Conservation (phyloP, 2,888 invertebrate genomes). For the Andrena trimmerana region DNA sequence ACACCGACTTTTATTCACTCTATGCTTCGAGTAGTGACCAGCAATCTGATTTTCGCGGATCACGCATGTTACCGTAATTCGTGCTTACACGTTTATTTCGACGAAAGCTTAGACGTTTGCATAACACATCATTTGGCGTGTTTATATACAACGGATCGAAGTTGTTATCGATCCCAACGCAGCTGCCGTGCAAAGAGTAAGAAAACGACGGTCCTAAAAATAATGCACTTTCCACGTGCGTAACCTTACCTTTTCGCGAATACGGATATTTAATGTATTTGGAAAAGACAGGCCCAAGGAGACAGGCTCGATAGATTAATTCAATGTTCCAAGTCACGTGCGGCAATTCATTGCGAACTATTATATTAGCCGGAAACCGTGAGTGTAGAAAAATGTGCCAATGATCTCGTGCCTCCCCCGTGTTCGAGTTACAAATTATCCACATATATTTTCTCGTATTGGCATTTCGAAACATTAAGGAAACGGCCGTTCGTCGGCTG, state of each 20-base stretch:
- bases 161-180: slow-evolving; percentile 59
- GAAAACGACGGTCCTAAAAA: slow-evolving; percentile 54
- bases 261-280: slow-evolving; percentile 24
- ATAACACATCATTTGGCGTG: slow-evolving; percentile 65
- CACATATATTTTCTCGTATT: slow-evolving; percentile 30
- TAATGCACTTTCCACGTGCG: slow-evolving; percentile 60
- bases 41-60: slow-evolving; percentile 41
- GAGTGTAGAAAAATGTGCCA: slow-evolving; percentile 11
- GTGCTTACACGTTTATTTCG: slow-evolving; percentile 37
- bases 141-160: slow-evolving; percentile 70
- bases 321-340: slow-evolving; percentile 35
- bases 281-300: neutral
- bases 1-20: slow-evolving; percentile 4
- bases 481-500: slow-evolving; percentile 43
- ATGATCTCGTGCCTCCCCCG: neutral
- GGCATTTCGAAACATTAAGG: slow-evolving; percentile 48
- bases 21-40: slow-evolving; percentile 9
- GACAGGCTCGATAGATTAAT: slow-evolving; percentile 2
- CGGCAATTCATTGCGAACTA: slow-evolving; percentile 1
- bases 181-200: slow-evolving; percentile 30
- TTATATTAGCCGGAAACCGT: slow-evolving; percentile 20
- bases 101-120: slow-evolving; percentile 59
- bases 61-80: slow-evolving; percentile 54
- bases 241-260: slow-evolving; percentile 9
- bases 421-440: slow-evolving; percentile 10